These are phyloP conservation scores for Oceanodroma tethys DNA, from an alignment of 2,113 vertebrate genomes.

Conservation along the genomic window DNA sequence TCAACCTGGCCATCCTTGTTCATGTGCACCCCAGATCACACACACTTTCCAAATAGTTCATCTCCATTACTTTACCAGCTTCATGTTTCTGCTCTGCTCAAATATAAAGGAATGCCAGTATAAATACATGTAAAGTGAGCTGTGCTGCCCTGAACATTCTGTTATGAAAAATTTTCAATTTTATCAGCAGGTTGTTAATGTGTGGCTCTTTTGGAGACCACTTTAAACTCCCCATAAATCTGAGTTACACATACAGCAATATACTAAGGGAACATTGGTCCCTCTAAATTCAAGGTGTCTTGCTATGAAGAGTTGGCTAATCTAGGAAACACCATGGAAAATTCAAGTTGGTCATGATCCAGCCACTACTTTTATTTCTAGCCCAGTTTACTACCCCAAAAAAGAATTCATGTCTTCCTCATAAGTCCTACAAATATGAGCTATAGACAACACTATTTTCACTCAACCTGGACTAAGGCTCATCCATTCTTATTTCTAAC, in stretches of 20 bases:
- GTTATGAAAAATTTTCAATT: background rate
- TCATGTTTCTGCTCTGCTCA: background rate
- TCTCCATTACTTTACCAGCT: background rate
- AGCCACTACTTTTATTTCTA: background rate
- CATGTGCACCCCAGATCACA: background rate
- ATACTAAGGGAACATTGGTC: background rate
- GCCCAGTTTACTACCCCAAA: background rate
- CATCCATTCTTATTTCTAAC: background rate
- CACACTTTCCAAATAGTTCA: background rate
- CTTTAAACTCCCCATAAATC: background rate
- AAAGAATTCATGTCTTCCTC: background rate
- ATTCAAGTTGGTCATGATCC: background rate
- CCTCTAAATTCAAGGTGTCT: background rate
- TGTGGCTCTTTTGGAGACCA: background rate
- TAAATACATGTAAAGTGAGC: background rate
- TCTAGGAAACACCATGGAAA: background rate
- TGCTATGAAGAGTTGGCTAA: background rate
- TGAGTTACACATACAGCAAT: background rate
- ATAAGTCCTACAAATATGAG: background rate
- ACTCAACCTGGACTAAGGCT: background rate
- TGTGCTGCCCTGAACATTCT: background rate
- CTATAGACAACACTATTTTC: background rate
- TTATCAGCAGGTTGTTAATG: background rate
- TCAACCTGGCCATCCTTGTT: background rate
- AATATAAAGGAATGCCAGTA: background rate